Evolutionary conservation across 2,888 invertebrate genomes (phyloP).

Genomic region (Ommatoiulus sabulosus): DNA sequence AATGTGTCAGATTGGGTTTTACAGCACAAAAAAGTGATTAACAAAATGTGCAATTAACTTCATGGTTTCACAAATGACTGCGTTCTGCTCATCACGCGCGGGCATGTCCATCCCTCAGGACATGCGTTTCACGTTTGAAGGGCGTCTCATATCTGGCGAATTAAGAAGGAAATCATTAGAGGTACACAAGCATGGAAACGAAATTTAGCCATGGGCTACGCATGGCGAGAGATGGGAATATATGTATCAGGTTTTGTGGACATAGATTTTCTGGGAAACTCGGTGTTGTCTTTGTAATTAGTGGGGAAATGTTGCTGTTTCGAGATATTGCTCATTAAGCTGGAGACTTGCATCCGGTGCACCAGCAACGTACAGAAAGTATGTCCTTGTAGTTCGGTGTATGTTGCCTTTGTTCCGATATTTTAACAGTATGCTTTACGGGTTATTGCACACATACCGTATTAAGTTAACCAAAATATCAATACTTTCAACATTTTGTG

Average conservation of each 20-base stretch:
- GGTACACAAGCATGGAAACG: not conserved
- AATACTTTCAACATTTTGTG: too few relatives aligned
- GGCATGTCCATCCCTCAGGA: conserved; percentile 24
- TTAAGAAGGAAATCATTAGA: conserved; percentile 14
- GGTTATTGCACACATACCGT: too few relatives aligned
- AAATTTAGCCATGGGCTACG: not conserved
- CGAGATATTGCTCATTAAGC: too few relatives aligned
- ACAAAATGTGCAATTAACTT: conserved; percentile 48
- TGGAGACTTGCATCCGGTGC: too few relatives aligned
- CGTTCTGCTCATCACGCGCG: conserved; percentile 2
- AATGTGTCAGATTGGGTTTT: conserved; percentile 43
- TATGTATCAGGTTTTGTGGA: not conserved
- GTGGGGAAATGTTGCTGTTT: too few relatives aligned
- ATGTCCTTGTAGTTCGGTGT: too few relatives aligned
- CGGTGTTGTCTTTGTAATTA: not conserved
- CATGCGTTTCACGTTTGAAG: not conserved
- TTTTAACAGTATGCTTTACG: too few relatives aligned
- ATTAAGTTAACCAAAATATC: too few relatives aligned
- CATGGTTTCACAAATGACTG: conserved; percentile 48
- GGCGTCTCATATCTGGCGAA: not conserved
- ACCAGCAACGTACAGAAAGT: too few relatives aligned
- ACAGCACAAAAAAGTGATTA: conserved; percentile 42
- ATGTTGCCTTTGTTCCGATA: too few relatives aligned
- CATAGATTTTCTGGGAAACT: not conserved
- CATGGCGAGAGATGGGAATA: not conserved